These are phyloP conservation scores for Drosophila paranaensis DNA, from an alignment of 2,888 invertebrate genomes.

Conservation along the genomic window DNA sequence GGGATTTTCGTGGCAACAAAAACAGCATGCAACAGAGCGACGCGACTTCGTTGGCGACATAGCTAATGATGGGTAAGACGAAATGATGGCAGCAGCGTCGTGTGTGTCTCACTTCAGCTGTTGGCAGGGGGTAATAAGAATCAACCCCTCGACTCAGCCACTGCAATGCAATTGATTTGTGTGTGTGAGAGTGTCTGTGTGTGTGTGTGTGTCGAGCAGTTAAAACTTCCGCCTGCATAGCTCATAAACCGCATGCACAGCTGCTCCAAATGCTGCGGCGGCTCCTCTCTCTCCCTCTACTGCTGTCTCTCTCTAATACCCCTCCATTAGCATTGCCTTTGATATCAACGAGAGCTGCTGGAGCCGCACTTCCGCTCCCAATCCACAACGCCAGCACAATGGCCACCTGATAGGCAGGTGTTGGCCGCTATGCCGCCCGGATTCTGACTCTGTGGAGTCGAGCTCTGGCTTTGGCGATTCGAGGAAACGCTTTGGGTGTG, in stretches of 20 bases:
- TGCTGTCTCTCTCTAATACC: conserved; percentile 14
- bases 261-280: conserved; percentile 56
- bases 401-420: conserved; percentile 62
- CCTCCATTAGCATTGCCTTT: conserved; percentile 44
- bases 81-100: conserved; percentile 48
- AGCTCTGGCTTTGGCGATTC: conserved; percentile 20
- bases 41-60: conserved; percentile 47
- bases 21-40: conserved; percentile 58
- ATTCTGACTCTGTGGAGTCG: conserved; percentile 10
- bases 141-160: conserved; percentile 24
- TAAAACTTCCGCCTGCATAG: conserved; percentile 73
- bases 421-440: conserved; percentile 59
- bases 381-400: conserved; percentile 25
- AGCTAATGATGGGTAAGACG: conserved; percentile 57
- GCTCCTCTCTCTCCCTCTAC: conserved; percentile 10
- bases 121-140: conserved; percentile 44
- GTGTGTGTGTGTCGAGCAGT: conserved; percentile 35
- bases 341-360: conserved; percentile 46
- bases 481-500: conserved; percentile 46
- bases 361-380: conserved; percentile 64
- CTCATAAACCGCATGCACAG: conserved; percentile 66
- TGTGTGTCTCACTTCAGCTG: conserved; percentile 64
- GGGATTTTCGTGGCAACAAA: conserved; percentile 66
- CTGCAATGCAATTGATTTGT: conserved; percentile 63
- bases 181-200: conserved; percentile 40